Percentiles rank a stretch among this genome's conserved stretches.
These are phyloP conservation scores for Aegotheles bennettii DNA, from an alignment of 2,113 vertebrate species.

Conservation along the genomic window DNA sequence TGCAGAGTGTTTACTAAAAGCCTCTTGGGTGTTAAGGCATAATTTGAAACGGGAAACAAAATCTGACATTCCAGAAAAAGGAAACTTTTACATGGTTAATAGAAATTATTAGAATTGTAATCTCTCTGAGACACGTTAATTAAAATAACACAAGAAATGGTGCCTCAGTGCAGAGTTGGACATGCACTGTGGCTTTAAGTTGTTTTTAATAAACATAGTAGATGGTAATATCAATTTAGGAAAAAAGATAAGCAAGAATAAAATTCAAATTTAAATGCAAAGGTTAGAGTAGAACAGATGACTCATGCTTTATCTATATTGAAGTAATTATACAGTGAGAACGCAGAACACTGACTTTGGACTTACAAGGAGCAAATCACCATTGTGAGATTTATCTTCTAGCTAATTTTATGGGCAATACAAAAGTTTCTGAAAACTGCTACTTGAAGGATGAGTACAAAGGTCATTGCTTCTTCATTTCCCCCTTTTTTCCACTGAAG, in stretches of 20 bases:
- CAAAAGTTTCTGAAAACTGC: constrained; percentile 27
- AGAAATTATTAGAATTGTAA: constrained; percentile 30
- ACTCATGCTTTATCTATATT: constrained; percentile 55
- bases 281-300: constrained; percentile 58
- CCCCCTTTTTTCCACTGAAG: neutral
- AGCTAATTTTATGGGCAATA: constrained; percentile 41
- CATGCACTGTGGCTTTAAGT: constrained; percentile 34
- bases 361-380: constrained; percentile 61
- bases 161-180: neutral
- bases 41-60: neutral
- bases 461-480: constrained; percentile 32
- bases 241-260: constrained; percentile 55
- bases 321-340: constrained; percentile 59
- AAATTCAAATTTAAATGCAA: constrained; percentile 65
- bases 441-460: neutral
- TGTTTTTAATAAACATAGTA: constrained; percentile 65
- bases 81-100: constrained; percentile 15
- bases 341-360: constrained; percentile 47
- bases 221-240: constrained; percentile 52
- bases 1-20: neutral
- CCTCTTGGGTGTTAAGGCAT: neutral
- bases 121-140: constrained; percentile 21
- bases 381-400: constrained; percentile 52
- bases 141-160: constrained; percentile 32
- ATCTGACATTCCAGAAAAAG: neutral